These are phyloP conservation scores for Dryoscopus gambensis DNA, from an alignment of 2,113 vertebrate species.

Conservation along the genomic window DNA sequence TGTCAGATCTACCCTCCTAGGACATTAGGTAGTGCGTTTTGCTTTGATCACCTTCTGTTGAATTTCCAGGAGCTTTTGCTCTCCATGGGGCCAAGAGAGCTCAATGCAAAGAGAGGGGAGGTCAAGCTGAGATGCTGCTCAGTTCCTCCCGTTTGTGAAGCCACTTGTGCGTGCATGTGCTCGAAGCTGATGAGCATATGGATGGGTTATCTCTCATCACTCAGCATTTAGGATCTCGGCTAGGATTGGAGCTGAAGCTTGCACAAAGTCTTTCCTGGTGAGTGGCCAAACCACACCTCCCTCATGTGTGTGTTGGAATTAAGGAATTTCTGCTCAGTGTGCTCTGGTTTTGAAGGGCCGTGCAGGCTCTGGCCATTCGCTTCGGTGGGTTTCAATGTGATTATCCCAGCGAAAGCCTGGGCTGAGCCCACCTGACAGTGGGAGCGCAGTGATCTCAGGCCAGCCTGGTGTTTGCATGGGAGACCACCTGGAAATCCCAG, in stretches of 20 bases:
- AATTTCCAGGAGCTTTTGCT: conserved; percentile 58
- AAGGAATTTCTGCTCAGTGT: neutral
- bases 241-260: conserved; percentile 36
- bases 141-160: neutral
- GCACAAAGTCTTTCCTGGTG: conserved; percentile 42
- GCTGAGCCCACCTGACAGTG: neutral
- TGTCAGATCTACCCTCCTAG: conserved; percentile 54
- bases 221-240: neutral
- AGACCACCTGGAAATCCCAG: neutral
- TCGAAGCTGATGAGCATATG: conserved; percentile 24
- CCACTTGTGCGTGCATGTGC: conserved; percentile 29
- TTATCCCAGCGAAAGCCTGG: neutral
- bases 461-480: neutral
- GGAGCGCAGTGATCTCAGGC: neutral
- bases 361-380: neutral
- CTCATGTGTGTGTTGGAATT: conserved; percentile 7
- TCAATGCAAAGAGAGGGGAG: conserved; percentile 36
- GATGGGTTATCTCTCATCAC: conserved; percentile 54
- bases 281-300: conserved; percentile 60
- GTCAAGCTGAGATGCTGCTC: conserved; percentile 47
- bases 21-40: conserved; percentile 37
- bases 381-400: neutral
- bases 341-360: neutral
- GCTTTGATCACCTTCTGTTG: conserved; percentile 59
- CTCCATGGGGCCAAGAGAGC: conserved; percentile 42